Evolutionary conservation across 2,797 vertebrate genomes (phyloP).

Genomic region (Malurus leucopterus): DNA sequence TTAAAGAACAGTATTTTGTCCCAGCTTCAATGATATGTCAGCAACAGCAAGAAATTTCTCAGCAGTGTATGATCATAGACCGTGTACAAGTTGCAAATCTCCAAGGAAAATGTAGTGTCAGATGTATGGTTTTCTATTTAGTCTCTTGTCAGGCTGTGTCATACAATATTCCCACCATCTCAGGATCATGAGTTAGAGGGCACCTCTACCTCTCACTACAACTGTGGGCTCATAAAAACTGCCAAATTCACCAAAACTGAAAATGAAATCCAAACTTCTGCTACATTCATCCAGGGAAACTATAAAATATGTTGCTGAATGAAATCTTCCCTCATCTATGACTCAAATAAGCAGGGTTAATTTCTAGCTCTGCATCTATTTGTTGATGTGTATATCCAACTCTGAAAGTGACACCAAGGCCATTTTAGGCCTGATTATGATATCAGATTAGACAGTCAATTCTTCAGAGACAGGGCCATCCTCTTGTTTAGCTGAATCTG

Average conservation of each 20-base stretch:
- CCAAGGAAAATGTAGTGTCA: slow-evolving; percentile 30
- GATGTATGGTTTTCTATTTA: not conserved
- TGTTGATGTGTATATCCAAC: not conserved
- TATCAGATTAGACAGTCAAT: not conserved
- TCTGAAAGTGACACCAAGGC: not conserved
- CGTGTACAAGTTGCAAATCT: not conserved
- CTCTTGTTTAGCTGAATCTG: not conserved
- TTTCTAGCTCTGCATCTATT: not conserved
- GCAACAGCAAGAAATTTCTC: not conserved
- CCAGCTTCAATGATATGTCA: not conserved
- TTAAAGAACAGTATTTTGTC: not conserved
- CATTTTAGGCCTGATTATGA: not conserved
- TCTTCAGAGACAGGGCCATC: not conserved
- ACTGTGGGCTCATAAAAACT: not conserved
- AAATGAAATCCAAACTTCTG: not conserved
- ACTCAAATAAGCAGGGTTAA: not conserved
- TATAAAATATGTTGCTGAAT: not conserved
- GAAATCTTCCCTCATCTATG: not conserved
- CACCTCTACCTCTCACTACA: not conserved
- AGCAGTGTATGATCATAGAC: not conserved
- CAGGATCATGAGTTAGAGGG: not conserved
- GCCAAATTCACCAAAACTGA: not conserved
- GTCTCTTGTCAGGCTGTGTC: slow-evolving; percentile 23
- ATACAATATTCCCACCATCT: not conserved
- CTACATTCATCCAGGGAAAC: not conserved